Percentiles rank a stretch among this genome's conserved stretches.
These are phyloP conservation scores for Drosophila orosa DNA, from an alignment of 1,140 invertebrate genomes.

Conservation along the genomic window DNA sequence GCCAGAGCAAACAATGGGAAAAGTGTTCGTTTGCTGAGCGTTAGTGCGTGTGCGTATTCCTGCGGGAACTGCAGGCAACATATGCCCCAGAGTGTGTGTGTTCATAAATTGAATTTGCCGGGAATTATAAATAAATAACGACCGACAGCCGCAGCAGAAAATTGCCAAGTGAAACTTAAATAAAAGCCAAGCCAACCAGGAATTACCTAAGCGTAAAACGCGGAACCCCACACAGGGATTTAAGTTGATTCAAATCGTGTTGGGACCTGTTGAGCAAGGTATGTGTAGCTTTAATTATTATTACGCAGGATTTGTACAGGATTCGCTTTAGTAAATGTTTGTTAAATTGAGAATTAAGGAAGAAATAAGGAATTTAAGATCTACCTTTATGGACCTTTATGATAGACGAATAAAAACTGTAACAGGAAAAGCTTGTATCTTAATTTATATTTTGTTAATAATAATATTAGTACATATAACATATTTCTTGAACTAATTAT, in stretches of 20 bases:
- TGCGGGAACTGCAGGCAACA: slow-evolving; percentile 4
- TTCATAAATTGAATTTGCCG: slow-evolving; percentile 34
- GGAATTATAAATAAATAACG: slow-evolving; percentile 45
- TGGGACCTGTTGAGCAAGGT: slow-evolving; percentile 25
- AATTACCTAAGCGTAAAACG: not conserved
- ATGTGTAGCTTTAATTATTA: not conserved
- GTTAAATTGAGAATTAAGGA: not conserved
- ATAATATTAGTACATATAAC: not conserved
- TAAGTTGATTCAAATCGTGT: not conserved
- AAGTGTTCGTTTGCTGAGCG: slow-evolving; percentile 17
- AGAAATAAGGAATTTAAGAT: not conserved
- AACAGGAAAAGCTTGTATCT: not conserved
- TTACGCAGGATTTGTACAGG: not conserved
- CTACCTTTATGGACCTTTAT: too few relatives aligned
- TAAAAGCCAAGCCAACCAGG: not conserved
- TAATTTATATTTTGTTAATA: not conserved
- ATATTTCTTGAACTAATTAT: not conserved
- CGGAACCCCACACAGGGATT: not conserved
- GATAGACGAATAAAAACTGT: not conserved
- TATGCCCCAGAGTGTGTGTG: slow-evolving; percentile 13
- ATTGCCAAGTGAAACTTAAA: slow-evolving; percentile 8
- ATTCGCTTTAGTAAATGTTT: not conserved
- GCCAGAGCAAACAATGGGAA: slow-evolving; percentile 10
- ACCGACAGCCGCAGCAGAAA: not conserved
- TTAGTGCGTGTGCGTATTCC: slow-evolving; percentile 23